Evolutionary conservation across 53 echinoderm and acorn worm species (phyloP).

Genomic region (Paracentrotus lividus): DNA sequence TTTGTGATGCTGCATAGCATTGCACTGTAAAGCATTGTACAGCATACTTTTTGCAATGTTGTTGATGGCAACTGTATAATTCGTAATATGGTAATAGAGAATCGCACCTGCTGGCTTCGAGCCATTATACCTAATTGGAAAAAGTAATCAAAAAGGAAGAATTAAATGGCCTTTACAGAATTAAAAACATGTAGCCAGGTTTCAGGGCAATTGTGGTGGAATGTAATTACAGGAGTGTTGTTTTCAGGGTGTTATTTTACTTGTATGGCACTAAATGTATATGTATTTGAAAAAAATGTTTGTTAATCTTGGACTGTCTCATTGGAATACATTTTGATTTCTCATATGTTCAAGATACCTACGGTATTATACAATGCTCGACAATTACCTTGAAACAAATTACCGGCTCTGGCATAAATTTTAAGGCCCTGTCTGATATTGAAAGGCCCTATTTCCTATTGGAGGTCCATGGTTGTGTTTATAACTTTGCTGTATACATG

Average conservation of each 20-base stretch:
- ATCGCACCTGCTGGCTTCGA: constrained; percentile 45
- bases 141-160: constrained; percentile 51
- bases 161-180: constrained; percentile 50
- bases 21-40: constrained; percentile 37
- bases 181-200: not conserved
- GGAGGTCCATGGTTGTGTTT: too few relatives aligned
- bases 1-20: constrained; percentile 6
- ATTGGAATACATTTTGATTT: too few relatives aligned
- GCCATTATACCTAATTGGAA: constrained; percentile 53
- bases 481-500: too few relatives aligned
- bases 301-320: not conserved
- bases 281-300: not conserved
- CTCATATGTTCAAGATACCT: too few relatives aligned
- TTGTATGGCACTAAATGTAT: not conserved
- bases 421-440: too few relatives aligned
- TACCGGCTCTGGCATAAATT: too few relatives aligned
- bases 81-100: not conserved
- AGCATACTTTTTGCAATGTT: too few relatives aligned
- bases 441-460: too few relatives aligned
- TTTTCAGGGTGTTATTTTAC: not conserved
- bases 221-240: not conserved
- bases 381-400: too few relatives aligned
- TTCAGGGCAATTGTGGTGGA: not conserved
- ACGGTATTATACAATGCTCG: too few relatives aligned
- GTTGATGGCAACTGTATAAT: not conserved